Conservation (phyloP, 2,888 invertebrate genomes). For the Sceliomorpha sp. region DNA sequence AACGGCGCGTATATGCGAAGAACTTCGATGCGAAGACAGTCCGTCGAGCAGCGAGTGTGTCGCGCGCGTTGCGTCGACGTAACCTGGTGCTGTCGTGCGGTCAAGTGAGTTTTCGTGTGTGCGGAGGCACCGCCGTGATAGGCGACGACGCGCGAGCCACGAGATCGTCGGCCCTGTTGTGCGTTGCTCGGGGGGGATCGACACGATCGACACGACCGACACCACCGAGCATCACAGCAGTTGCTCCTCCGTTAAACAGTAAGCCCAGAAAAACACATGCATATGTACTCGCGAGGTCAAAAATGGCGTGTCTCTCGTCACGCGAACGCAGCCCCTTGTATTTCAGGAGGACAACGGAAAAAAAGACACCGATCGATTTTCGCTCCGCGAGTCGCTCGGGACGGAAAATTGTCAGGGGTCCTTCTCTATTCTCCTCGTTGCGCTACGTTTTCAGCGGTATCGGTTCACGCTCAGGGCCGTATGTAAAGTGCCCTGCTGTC, state of each 20-base stretch:
- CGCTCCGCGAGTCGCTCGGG: slow-evolving; percentile 1
- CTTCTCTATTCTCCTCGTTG: slow-evolving; percentile 6
- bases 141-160: slow-evolving; percentile 33
- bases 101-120: slow-evolving; percentile 31
- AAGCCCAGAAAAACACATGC: slow-evolving; percentile 21
- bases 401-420: slow-evolving; percentile 8
- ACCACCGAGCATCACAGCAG: slow-evolving; percentile 48
- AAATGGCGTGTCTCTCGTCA: not conserved
- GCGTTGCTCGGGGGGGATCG: slow-evolving; percentile 45
- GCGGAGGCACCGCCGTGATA: slow-evolving; percentile 29
- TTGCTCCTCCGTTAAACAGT: slow-evolving; percentile 48
- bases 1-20: slow-evolving; percentile 46
- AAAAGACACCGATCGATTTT: slow-evolving; percentile 23
- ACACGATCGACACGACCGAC: too few species aligned
- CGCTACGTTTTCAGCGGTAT: slow-evolving; percentile 27
- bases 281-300: not conserved
- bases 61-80: slow-evolving; percentile 48
- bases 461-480: slow-evolving; percentile 32
- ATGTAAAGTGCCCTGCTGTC: too few species aligned
- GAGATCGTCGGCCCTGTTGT: slow-evolving; percentile 51
- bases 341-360: not conserved
- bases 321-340: slow-evolving; percentile 4
- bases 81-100: slow-evolving; percentile 42
- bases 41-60: slow-evolving; percentile 36
- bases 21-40: slow-evolving; percentile 34